Base-by-base conservation (phyloP, 2,888 invertebrate species). In the Myopa testacea region DNA sequence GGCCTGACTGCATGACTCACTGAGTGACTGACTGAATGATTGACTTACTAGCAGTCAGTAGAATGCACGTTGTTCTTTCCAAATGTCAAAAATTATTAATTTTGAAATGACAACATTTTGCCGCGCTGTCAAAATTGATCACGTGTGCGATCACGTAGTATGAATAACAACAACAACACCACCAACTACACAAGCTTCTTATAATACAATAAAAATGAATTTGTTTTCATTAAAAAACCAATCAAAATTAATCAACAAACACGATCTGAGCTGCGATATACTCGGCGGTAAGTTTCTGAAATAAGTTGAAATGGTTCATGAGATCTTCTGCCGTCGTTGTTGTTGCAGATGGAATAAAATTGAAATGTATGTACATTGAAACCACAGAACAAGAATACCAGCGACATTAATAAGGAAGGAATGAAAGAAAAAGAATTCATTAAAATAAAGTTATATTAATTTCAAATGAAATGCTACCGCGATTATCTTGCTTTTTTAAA, bases 61-160 rank as follows among this genome's bases (percentile, higher is more conserved):
- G 45, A 45, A 10, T 34, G n/a, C 38, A 34, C 62, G 60, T 26
- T 45, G 63, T 71, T 77, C 65, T 72, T 72, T 72, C 68, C 16
- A 40, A 62, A 77, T 77, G 77, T 77, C 77, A 77, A 77, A 77
- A 77, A 45, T 77, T 77, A 77, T 77, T 77, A 77, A 77, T 68
- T 73, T 72, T 34, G 38, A 77, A 73, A 77, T 73, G 72, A 71
- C 37, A 76, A 65, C 52, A 76, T 38, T 68, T 70, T 45, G 63
- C 76, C 70, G 76, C 45, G 6, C 76, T 71, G 76, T 76, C 76
- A 76, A 76, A 76, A 76, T 76, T 72, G 77, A 70, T 76, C 63
- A 70, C 69, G 37, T 58, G 75, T 65, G 58, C 72, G 19, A 67
- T 62, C 19, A 26, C 26, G 62, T 62, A 14, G 19, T 8, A 10